A percentile compares a stretch with the other conserved stretches of the same genome.
phyloP scores from a whole-genome alignment of 2,888 invertebrate genomes.

The Merodon equestris region DNA sequence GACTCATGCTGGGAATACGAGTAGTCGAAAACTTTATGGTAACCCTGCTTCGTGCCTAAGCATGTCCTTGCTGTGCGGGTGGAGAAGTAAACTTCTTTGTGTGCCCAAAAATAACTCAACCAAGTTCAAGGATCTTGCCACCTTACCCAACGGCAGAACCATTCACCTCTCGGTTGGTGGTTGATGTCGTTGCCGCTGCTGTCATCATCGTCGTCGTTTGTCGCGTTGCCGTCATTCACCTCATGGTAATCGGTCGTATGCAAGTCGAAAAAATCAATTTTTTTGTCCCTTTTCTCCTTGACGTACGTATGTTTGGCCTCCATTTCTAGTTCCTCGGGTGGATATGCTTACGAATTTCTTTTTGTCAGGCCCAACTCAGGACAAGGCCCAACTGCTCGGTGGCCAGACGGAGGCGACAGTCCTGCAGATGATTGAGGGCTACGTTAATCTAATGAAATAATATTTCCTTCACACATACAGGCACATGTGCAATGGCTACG shows the following conservation, averaged over 20 bases:
- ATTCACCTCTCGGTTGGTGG: constrained; percentile 26
- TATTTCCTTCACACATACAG: constrained; percentile 38
- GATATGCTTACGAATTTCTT: constrained; percentile 21
- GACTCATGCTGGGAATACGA: too few species aligned
- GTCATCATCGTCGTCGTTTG: constrained; percentile 15
- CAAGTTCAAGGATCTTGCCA: constrained; percentile 67
- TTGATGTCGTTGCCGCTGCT: constrained; percentile 4
- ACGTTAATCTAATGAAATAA: constrained; percentile 58
- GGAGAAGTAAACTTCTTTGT: constrained; percentile 46
- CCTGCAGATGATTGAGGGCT: constrained; percentile 45
- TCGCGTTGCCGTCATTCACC: constrained; percentile 11
- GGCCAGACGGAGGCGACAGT: constrained; percentile 5
- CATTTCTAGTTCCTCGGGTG: too few species aligned
- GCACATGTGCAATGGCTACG: not conserved
- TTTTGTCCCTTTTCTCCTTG: constrained; percentile 46
- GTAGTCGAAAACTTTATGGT: too few species aligned
- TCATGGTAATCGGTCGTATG: constrained; percentile 16
- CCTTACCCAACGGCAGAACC: constrained; percentile 34
- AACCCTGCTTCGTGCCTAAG: too few species aligned
- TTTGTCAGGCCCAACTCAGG: constrained; percentile 53
- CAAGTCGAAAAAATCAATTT: constrained; percentile 64
- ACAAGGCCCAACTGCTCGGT: too few species aligned
- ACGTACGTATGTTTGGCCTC: too few species aligned
- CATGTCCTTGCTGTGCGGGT: too few species aligned
- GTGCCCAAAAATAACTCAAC: constrained; percentile 66